A percentile compares a stretch with the other conserved stretches of the same genome.
Conservation (phyloP, 2,797 vertebrate species). For the Linurgus olivaceus region DNA sequence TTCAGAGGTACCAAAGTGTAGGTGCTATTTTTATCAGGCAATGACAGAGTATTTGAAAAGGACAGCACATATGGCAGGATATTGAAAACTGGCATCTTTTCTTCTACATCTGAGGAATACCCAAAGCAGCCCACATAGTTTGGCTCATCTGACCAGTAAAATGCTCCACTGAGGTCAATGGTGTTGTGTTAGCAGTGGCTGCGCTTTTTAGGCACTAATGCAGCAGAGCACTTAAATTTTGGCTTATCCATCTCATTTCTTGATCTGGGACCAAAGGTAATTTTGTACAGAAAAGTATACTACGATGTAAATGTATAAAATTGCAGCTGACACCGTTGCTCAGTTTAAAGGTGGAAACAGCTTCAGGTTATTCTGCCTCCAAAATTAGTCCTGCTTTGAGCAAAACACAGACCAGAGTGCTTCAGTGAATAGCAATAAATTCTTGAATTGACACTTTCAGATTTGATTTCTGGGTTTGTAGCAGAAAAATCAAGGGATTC, state of each 20-base stretch:
- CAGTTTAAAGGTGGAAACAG: neutral
- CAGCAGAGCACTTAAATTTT: neutral
- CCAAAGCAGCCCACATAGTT: neutral
- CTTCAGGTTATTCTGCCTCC: neutral
- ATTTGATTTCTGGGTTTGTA: neutral
- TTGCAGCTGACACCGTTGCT: neutral
- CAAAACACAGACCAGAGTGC: neutral
- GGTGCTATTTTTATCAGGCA: neutral
- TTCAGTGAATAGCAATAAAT: neutral
- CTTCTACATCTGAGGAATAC: neutral
- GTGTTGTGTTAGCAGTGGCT: neutral
- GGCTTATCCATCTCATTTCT: neutral
- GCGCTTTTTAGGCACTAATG: neutral
- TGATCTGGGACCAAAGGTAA: neutral
- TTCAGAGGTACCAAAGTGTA: neutral
- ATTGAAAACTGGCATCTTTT: neutral
- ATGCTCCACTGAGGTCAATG: neutral
- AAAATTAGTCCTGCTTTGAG: neutral
- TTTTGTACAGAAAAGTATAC: neutral
- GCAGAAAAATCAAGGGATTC: neutral
- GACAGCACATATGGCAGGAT: neutral
- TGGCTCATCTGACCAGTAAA: neutral
- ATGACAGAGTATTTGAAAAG: neutral
- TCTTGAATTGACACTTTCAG: neutral
- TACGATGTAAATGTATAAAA: neutral